Percentiles rank a stretch among this genome's conserved stretches.
These are phyloP conservation scores for Ceratitis capitata DNA, from an alignment of 1,140 invertebrate species.

Conservation along the genomic window DNA sequence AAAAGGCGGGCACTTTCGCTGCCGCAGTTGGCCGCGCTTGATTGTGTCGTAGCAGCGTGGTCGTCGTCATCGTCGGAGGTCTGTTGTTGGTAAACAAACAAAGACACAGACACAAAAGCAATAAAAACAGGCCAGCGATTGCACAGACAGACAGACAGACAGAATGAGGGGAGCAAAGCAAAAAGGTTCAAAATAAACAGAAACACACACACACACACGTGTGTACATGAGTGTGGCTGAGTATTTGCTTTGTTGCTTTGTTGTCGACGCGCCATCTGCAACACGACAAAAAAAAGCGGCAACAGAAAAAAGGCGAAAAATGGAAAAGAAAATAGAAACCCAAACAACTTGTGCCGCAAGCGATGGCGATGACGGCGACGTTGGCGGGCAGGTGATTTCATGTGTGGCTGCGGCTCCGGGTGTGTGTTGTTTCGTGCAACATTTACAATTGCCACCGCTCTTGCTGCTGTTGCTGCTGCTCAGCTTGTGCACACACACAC, in stretches of 20 bases:
- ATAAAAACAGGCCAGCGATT: background rate
- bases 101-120: slow-evolving; percentile 7
- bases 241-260: background rate
- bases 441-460: background rate
- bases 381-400: background rate
- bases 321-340: background rate
- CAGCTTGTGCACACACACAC: background rate
- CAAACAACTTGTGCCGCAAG: background rate
- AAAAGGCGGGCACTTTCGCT: slow-evolving; percentile 24
- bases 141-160: slow-evolving; percentile 6
- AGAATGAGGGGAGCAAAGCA: slow-evolving; percentile 22
- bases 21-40: background rate
- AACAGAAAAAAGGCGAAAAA: background rate
- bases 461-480: background rate
- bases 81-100: slow-evolving; percentile 37
- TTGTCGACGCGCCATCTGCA: slow-evolving; percentile 4
- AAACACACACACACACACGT: background rate
- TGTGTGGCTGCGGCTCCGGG: background rate
- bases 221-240: too few species aligned
- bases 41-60: background rate
- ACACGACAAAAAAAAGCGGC: background rate
- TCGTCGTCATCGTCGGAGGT: too few species aligned
- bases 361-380: background rate
- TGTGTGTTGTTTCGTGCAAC: slow-evolving; percentile 5
- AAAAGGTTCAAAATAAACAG: background rate